phyloP scores from a whole-genome alignment of 1,140 invertebrate species.

The Danaus melanippus region DNA sequence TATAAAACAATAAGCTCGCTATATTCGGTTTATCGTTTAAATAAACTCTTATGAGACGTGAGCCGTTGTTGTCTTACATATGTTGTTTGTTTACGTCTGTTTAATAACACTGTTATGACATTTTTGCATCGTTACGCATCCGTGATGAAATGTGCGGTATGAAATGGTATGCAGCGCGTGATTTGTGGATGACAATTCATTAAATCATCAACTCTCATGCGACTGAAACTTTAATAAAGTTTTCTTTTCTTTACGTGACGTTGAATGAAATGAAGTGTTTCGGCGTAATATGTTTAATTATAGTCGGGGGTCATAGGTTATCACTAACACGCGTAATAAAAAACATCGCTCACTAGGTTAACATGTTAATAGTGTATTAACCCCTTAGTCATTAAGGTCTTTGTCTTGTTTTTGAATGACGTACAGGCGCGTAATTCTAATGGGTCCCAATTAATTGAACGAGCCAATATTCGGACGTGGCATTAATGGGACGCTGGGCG shows the following conservation, averaged over 20 bases:
- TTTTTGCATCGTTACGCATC: too few relatives aligned
- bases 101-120: too few relatives aligned
- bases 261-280: too few relatives aligned
- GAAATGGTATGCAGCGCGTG: too few relatives aligned
- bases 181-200: too few relatives aligned
- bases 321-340: too few relatives aligned
- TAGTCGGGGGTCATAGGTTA: background rate
- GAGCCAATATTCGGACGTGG: constrained; percentile 15
- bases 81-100: constrained; percentile 11
- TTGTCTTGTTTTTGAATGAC: constrained; percentile 38
- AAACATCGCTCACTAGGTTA: constrained; percentile 10
- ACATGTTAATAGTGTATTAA: constrained; percentile 9
- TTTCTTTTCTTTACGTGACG: too few relatives aligned
- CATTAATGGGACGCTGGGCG: constrained; percentile 11
- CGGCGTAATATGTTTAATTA: background rate
- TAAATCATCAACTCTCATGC: too few relatives aligned
- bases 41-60: constrained; percentile 5
- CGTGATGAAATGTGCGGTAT: too few relatives aligned
- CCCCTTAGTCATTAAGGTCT: constrained; percentile 14
- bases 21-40: constrained; percentile 12
- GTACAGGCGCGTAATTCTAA: constrained; percentile 66
- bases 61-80: constrained; percentile 2
- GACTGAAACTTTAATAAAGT: too few relatives aligned
- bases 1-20: constrained; percentile 30
- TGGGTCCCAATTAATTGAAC: constrained; percentile 58